Base-by-base conservation (phyloP, 2,797 vertebrate species). In the Cuculus canorus region DNA sequence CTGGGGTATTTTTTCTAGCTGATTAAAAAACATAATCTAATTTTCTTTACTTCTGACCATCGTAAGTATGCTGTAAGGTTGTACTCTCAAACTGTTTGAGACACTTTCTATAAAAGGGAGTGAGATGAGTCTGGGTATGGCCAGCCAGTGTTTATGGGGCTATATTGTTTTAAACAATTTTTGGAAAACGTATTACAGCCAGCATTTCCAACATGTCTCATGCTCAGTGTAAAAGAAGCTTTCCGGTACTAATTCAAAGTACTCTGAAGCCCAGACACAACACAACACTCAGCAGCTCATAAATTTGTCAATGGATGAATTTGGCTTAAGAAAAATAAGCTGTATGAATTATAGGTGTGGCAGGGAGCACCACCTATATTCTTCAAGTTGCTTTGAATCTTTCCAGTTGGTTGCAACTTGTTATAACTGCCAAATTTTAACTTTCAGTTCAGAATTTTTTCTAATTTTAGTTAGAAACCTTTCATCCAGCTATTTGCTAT, bases 231-330 rank as follows among this genome's bases (percentile, higher is more conserved):
- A 95, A 86, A 86, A 96, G 92, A 96, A 88, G 52, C 15, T 93
- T 94, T 94, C 90, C 93, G 92, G 91, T 88, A 89, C 92, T 96
- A 92, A 90, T 92, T 95, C 94, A 91, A 91, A 92, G 87, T 17
- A 12, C 72, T 92, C 90, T 92, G 90, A 94, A 94, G 88, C 80
- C 88, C 83, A 96, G 96, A 96, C 95, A 95, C 93, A 95, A 90
- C 83, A 82, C 83, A 96, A 93, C 90, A 90, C 77, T 95, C 93
- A 96, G 39, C 94, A 96, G 96, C 90, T 95, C 96, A 95, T 96
- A 96, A 96, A 96, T 96, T 95, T 95, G 85, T 96, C 95, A 95
- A n/a, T 92, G 93, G 88, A 93, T 93, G 86, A 96, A 96, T 95
- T 96, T 93, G 92, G 82, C 82, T 83, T 88, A 94, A 95, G 94